Percentiles rank a stretch among this genome's conserved stretches.
These are phyloP conservation scores for Laupala kohalensis DNA, from an alignment of 1,140 invertebrate genomes.

Conservation along the genomic window DNA sequence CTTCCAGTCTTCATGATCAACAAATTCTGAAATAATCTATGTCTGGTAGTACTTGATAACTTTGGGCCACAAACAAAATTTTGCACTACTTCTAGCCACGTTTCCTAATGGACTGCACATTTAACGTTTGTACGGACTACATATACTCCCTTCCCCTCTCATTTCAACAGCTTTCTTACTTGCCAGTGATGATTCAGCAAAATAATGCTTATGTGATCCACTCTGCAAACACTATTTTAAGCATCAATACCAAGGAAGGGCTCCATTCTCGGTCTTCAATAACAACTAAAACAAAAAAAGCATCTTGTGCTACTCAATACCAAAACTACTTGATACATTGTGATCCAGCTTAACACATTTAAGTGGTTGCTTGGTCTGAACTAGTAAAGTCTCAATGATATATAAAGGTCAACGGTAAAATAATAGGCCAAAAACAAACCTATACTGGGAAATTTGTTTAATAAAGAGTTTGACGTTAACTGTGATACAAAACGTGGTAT, in stretches of 20 bases:
- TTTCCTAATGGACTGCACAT: background rate
- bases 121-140: background rate
- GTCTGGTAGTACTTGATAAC: background rate
- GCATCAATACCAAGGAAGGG: background rate
- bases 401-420: background rate
- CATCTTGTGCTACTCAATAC: background rate
- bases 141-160: background rate
- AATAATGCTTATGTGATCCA: background rate
- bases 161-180: background rate
- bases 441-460: background rate
- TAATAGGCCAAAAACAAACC: background rate
- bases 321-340: background rate
- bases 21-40: background rate
- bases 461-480: background rate
- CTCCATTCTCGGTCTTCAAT: background rate
- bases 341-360: background rate
- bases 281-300: background rate
- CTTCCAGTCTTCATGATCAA: background rate
- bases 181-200: background rate
- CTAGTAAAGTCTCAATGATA: background rate
- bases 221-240: background rate
- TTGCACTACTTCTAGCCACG: background rate
- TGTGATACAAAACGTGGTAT: background rate
- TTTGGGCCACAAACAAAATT: background rate
- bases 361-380: background rate